These are phyloP conservation scores for Bombylius discolor DNA, from an alignment of 2,888 invertebrate genomes.

Conservation along the genomic window DNA sequence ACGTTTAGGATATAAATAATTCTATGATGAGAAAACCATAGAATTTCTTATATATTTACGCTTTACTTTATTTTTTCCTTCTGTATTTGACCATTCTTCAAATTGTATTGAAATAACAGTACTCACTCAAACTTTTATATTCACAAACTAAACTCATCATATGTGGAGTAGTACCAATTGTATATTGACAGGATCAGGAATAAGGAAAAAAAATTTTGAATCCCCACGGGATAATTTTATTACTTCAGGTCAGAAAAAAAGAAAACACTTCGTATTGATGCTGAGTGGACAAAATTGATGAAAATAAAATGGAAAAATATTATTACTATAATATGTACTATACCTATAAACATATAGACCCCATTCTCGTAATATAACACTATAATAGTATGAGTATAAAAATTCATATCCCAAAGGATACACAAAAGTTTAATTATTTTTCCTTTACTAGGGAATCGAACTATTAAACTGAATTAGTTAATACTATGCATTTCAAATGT, in stretches of 20 bases:
- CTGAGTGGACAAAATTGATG: slow-evolving; percentile 16
- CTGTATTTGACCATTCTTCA: neutral
- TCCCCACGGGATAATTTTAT: slow-evolving; percentile 14
- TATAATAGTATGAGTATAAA: neutral
- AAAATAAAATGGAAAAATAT: slow-evolving; percentile 12
- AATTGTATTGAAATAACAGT: neutral
- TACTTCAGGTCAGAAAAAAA: slow-evolving; percentile 13
- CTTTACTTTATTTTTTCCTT: neutral
- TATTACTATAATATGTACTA: slow-evolving; percentile 5
- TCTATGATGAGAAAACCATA: neutral
- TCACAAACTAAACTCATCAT: neutral
- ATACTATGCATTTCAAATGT: neutral
- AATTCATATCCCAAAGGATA: slow-evolving; percentile 11
- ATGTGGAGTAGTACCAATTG: no score
- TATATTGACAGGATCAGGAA: no score
- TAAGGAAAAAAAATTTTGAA: neutral
- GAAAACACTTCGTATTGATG: slow-evolving; percentile 13
- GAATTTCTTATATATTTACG: neutral
- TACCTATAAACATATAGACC: neutral
- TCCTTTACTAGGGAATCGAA: slow-evolving; percentile 6
- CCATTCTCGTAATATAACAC: neutral
- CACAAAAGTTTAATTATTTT: slow-evolving; percentile 16
- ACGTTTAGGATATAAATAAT: slow-evolving; percentile 12
- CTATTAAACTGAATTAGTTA: slow-evolving; percentile 11
- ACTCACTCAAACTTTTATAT: neutral